These are phyloP conservation scores for Marmota monax DNA, from an alignment of 2,113 vertebrate species.

Conservation along the genomic window DNA sequence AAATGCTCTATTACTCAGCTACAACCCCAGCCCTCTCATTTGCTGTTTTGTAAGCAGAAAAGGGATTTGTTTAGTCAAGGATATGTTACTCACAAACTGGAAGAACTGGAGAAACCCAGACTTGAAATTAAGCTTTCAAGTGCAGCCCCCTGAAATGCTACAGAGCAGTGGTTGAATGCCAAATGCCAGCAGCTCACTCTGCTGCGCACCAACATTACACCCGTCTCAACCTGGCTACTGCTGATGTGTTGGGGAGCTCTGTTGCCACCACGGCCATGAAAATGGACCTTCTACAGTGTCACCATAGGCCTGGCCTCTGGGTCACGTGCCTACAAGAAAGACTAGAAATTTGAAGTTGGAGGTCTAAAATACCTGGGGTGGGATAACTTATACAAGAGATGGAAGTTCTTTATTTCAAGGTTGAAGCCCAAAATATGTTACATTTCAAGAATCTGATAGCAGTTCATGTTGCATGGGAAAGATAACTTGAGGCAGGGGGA, in stretches of 20 bases:
- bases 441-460: background rate
- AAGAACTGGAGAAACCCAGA: background rate
- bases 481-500: no score
- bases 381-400: background rate
- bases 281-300: no score
- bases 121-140: background rate
- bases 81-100: background rate
- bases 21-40: no score
- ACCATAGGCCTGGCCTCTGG: background rate
- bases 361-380: background rate
- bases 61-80: background rate
- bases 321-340: background rate
- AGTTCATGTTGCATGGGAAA: background rate
- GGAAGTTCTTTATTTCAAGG: background rate
- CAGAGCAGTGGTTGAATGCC: background rate
- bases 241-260: background rate
- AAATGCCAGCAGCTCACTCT: accelerated
- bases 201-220: background rate
- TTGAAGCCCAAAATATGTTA: background rate
- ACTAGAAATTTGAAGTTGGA: background rate
- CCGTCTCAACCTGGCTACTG: accelerated
- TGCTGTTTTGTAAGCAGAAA: background rate
- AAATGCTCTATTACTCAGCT: no score
- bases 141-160: background rate
- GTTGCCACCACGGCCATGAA: background rate